Conservation (phyloP, 2,797 vertebrate genomes). For the Eulemur coronatus region DNA sequence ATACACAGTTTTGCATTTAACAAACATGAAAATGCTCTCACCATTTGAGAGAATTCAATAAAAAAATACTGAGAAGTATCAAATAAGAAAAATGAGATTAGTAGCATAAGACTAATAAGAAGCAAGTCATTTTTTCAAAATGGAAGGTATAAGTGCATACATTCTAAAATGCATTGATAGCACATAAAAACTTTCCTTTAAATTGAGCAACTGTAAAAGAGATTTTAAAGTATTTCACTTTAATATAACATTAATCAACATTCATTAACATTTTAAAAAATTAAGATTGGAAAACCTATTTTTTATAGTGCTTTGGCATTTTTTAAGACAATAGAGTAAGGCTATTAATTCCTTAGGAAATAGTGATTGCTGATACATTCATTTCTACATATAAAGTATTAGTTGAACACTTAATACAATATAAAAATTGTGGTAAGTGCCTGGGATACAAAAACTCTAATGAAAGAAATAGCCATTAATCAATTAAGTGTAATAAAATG, state of each 20-base stretch:
- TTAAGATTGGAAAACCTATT: not conserved
- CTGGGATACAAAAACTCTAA: not conserved
- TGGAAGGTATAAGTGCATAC: not conserved
- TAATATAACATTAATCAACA: not conserved
- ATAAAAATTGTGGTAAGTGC: not conserved
- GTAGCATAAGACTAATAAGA: not conserved
- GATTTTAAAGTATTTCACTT: not conserved
- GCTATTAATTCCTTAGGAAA: not conserved
- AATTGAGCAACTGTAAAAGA: not conserved
- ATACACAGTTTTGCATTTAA: not conserved
- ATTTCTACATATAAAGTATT: not conserved
- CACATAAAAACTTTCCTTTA: not conserved
- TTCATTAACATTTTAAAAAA: not conserved
- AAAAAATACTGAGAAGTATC: slow-evolving; percentile 14
- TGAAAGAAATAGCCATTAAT: not conserved
- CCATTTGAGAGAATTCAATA: not conserved
- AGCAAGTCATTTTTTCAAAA: not conserved
- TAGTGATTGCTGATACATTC: not conserved
- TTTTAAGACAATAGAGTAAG: not conserved
- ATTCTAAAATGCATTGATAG: not conserved
- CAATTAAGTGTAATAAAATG: not conserved
- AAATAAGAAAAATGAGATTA: not conserved
- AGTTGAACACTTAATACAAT: not conserved
- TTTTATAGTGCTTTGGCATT: not conserved
- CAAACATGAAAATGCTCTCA: not conserved